phyloP scores from a whole-genome alignment of 2,888 invertebrate genomes.

The Mayetiola destructor region DNA sequence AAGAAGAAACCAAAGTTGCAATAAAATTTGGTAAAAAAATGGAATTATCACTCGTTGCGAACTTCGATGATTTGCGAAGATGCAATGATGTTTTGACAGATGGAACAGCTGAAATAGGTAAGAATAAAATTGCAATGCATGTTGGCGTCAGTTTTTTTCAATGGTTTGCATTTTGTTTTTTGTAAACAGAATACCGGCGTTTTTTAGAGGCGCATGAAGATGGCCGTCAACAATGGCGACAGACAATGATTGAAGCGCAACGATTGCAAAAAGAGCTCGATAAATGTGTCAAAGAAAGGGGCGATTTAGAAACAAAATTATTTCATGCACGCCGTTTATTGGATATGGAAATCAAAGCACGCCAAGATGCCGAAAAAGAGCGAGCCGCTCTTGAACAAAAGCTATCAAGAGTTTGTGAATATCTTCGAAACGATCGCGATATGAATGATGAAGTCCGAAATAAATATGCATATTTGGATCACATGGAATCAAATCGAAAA shows the following conservation, averaged over 20 bases:
- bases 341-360: slow-evolving; percentile 61
- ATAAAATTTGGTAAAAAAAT: too few relatives aligned
- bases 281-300: slow-evolving; percentile 52
- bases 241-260: slow-evolving; percentile 41
- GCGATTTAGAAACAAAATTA: slow-evolving; percentile 64
- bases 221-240: neutral
- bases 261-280: slow-evolving; percentile 56
- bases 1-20: too few relatives aligned
- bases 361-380: slow-evolving; percentile 55
- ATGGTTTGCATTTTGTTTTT: too few relatives aligned
- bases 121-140: slow-evolving; percentile 24
- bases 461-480: slow-evolving; percentile 62
- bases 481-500: slow-evolving; percentile 42
- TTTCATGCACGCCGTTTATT: slow-evolving; percentile 65
- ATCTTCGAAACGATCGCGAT: slow-evolving; percentile 55
- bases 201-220: neutral
- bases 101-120: slow-evolving; percentile 54
- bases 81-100: slow-evolving; percentile 49
- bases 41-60: slow-evolving; percentile 44
- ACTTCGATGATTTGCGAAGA: slow-evolving; percentile 57
- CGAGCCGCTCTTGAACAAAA: slow-evolving; percentile 47
- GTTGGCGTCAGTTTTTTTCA: slow-evolving; percentile 2
- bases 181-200: neutral
- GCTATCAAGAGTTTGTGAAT: slow-evolving; percentile 54
- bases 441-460: slow-evolving; percentile 68